A percentile compares a stretch with the other conserved stretches of the same genome.
Conservation (phyloP, 53 echinoderm and acorn worm species). For the Patiria pectinifera region DNA sequence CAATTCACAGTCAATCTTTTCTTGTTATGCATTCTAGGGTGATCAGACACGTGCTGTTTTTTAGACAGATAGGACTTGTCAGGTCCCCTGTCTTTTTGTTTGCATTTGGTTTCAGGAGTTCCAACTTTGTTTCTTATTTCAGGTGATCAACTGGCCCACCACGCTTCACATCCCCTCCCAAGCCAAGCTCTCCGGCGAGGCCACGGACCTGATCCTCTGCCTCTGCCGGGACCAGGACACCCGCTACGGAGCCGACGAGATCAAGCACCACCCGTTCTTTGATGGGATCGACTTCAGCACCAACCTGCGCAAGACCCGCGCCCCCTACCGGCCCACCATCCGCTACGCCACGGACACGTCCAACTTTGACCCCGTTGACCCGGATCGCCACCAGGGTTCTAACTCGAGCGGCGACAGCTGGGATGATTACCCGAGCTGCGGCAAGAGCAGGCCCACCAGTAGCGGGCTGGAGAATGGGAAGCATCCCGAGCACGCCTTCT, state of each 20-base stretch:
- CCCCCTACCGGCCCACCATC: constrained; percentile 88
- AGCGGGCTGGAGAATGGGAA: constrained; percentile 70
- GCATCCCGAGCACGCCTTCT: constrained; percentile 97
- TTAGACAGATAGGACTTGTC: background rate
- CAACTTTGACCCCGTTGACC: constrained; percentile 96
- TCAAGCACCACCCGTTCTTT: constrained; percentile 93
- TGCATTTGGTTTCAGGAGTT: background rate
- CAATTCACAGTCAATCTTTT: no score
- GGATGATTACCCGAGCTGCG: constrained; percentile 73
- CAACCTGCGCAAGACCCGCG: constrained; percentile 82
- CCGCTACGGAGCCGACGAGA: constrained; percentile 82
- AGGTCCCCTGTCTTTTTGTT: background rate
- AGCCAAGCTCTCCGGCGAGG: constrained; percentile 82
- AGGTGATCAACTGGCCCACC: constrained; percentile 92
- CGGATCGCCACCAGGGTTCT: constrained; percentile 79
- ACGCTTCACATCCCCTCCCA: constrained; percentile 86
- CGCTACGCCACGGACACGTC: constrained; percentile 91
- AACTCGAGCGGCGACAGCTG: constrained; percentile 90
- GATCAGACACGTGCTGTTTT: no score
- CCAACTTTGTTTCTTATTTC: background rate
- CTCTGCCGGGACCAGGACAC: constrained; percentile 85
- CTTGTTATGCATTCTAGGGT: no score
- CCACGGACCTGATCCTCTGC: constrained; percentile 86
- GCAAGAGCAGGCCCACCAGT: constrained; percentile 50
- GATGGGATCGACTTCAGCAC: constrained; percentile 77